Evolutionary conservation across 1,140 invertebrate genomes (phyloP).

Genomic region (Drosophila willistoni): DNA sequence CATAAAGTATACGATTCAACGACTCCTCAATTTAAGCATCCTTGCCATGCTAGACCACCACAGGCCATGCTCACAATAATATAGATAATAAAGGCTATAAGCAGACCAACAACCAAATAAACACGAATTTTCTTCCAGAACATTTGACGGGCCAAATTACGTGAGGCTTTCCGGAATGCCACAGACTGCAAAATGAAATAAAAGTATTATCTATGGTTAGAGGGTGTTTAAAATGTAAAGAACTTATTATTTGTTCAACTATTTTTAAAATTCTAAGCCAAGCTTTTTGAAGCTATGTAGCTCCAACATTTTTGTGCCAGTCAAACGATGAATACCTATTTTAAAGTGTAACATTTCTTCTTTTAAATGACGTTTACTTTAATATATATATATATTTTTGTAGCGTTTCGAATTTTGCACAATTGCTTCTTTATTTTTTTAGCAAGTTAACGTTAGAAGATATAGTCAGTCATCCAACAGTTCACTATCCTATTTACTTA

Average conservation of each 20-base stretch:
- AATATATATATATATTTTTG: too few species aligned
- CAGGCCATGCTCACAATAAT: constrained; percentile 94
- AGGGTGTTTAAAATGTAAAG: not conserved
- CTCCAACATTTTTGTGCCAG: too few species aligned
- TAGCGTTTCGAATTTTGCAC: too few species aligned
- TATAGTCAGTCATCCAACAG: too few species aligned
- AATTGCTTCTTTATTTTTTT: too few species aligned
- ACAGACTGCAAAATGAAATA: constrained; percentile 88
- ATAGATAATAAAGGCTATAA: constrained; percentile 92
- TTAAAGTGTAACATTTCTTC: too few species aligned
- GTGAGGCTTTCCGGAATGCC: constrained; percentile 92
- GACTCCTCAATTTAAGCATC: constrained; percentile 84
- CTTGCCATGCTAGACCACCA: constrained; percentile 91
- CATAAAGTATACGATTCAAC: constrained; percentile 44
- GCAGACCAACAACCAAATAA: constrained; percentile 90
- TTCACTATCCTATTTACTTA: too few species aligned
- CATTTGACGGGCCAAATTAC: constrained; percentile 92
- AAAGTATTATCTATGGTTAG: not conserved
- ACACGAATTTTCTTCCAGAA: constrained; percentile 98
- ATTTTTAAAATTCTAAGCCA: not conserved
- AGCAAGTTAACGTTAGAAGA: too few species aligned
- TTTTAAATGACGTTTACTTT: too few species aligned
- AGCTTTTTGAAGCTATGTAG: too few species aligned
- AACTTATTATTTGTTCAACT: too few species aligned
- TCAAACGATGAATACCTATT: not conserved